A percentile compares a stretch with the other conserved stretches of the same genome.
These are phyloP conservation scores for Hyperopisus bebe DNA, from an alignment of 2,113 vertebrate genomes.

Conservation along the genomic window DNA sequence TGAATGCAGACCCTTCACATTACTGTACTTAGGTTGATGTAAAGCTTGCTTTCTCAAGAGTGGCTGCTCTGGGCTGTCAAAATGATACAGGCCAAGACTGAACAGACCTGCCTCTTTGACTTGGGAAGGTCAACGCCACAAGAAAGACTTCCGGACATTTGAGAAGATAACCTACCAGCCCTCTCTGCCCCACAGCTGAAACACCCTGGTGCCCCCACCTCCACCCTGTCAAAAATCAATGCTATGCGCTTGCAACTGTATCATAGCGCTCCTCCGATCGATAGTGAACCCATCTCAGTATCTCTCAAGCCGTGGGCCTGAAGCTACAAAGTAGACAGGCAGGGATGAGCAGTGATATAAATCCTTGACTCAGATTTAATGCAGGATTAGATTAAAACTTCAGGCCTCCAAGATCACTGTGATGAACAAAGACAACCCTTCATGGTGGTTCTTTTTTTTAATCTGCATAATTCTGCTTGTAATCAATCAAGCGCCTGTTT, in stretches of 20 bases:
- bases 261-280: constrained; percentile 45
- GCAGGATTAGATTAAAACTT: constrained; percentile 41
- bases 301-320: constrained; percentile 43
- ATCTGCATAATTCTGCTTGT: neutral
- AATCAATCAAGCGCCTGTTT: constrained; percentile 22
- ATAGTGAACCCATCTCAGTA: constrained; percentile 51
- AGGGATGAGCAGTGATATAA: constrained; percentile 3
- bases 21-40: neutral
- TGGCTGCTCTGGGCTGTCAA: neutral
- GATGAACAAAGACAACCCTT: constrained; percentile 29
- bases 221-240: constrained; percentile 57
- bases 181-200: constrained; percentile 38
- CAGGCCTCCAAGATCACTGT: constrained; percentile 33
- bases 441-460: neutral
- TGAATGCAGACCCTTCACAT: neutral
- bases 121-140: constrained; percentile 56
- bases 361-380: constrained; percentile 37
- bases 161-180: constrained; percentile 62
- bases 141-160: constrained; percentile 60
- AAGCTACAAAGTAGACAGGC: constrained; percentile 43
- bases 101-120: constrained; percentile 38
- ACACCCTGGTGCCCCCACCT: constrained; percentile 38
- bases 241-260: constrained; percentile 59
- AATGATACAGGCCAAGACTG: neutral
- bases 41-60: neutral